Percentiles rank a stretch among this genome's conserved stretches.
phyloP scores from a whole-genome alignment of 2,113 vertebrate species.

The Machaerirhynchus nigripectus region DNA sequence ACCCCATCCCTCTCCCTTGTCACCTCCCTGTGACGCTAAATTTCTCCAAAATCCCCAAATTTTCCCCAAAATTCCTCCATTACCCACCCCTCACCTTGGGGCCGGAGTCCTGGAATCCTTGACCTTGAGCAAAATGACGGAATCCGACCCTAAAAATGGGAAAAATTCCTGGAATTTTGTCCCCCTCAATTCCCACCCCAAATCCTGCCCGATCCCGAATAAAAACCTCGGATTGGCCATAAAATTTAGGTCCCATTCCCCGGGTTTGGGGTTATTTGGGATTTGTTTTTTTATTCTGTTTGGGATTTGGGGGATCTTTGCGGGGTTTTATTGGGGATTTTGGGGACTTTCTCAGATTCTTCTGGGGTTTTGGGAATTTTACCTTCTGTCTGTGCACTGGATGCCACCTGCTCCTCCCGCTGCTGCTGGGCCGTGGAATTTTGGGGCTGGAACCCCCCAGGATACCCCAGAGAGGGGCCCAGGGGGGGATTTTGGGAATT shows the following conservation, averaged over 20 bases:
- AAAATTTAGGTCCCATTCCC: background rate
- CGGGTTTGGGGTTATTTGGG: background rate
- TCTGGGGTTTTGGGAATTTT: background rate
- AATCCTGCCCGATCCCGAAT: fast-evolving
- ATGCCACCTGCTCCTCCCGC: background rate
- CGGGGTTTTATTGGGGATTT: too few species aligned
- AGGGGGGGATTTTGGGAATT: background rate
- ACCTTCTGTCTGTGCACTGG: background rate
- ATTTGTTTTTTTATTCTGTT: background rate
- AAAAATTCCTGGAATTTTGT: background rate
- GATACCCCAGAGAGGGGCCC: background rate
- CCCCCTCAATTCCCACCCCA: fast-evolving
- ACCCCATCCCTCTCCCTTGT: background rate
- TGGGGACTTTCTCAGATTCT: fast-evolving
- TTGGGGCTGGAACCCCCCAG: background rate
- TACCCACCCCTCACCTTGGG: slow-evolving; percentile 75
- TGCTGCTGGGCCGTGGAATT: fast-evolving
- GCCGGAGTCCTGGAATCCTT: slow-evolving; percentile 80
- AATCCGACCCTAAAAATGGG: slow-evolving; percentile 81
- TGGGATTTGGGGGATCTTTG: too few species aligned
- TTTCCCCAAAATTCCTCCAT: too few species aligned
- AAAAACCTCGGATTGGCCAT: fast-evolving
- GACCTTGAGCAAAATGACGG: slow-evolving; percentile 89
- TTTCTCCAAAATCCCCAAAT: background rate
- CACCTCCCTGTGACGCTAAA: background rate